Conservation (phyloP, 2,797 vertebrate genomes). For the Prionace glauca region DNA sequence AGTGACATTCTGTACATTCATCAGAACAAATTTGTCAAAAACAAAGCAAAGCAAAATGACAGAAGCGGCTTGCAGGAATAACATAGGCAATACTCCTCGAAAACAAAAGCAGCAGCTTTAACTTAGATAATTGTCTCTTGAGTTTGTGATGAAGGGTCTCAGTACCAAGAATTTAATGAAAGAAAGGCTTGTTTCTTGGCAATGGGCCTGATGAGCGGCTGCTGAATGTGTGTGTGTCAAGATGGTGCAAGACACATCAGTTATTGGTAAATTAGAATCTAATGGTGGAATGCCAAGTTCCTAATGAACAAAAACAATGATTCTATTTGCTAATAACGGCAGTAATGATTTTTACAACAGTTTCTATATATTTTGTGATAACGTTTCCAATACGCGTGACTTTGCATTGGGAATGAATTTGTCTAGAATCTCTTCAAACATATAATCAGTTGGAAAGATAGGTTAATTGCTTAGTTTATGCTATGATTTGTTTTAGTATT, state of each 20-base stretch:
- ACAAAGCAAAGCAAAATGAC: background rate
- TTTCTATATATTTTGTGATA: background rate
- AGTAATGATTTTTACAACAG: background rate
- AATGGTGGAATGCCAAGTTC: conserved; percentile 1
- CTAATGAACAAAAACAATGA: conserved; percentile 31
- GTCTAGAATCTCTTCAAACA: background rate
- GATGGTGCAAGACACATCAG: conserved; percentile 9
- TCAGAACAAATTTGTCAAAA: background rate
- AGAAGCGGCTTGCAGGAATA: background rate
- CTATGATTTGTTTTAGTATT: background rate
- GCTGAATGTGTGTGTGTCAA: conserved; percentile 26
- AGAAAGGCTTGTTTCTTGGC: conserved; percentile 2
- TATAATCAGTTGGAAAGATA: background rate
- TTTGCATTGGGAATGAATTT: background rate
- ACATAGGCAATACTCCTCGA: background rate
- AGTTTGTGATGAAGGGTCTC: background rate
- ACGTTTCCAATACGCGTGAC: background rate
- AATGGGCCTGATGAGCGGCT: background rate
- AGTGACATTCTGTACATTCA: conserved; percentile 9
- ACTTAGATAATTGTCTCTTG: background rate
- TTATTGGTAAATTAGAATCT: conserved; percentile 3
- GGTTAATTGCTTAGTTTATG: background rate
- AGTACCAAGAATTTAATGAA: background rate
- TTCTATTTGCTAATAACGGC: background rate
- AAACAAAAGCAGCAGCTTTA: background rate